Conservation (phyloP, 2,888 invertebrate species). For the Hemithea aestivaria region DNA sequence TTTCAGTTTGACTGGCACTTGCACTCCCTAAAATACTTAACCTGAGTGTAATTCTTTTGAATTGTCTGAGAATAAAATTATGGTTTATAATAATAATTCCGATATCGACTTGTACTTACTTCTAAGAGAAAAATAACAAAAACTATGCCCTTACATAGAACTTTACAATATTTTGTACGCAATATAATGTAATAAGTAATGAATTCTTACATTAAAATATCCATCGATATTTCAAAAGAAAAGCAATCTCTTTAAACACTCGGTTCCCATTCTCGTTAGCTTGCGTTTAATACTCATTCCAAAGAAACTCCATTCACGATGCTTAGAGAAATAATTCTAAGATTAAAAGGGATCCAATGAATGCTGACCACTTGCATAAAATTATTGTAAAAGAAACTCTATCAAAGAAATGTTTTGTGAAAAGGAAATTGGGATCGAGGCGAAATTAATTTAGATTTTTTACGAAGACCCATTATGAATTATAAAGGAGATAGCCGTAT, state of each 20-base stretch:
- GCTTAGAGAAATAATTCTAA: slow-evolving; percentile 53
- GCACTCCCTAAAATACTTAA: too few species aligned
- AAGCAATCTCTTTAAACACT: slow-evolving; percentile 5
- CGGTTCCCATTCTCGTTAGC: slow-evolving; percentile 6
- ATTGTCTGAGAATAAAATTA: too few species aligned
- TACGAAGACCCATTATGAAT: slow-evolving; percentile 22
- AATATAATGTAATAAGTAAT: too few species aligned
- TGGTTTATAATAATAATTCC: too few species aligned
- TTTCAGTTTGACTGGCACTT: too few species aligned
- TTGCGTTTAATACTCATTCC: slow-evolving; percentile 12
- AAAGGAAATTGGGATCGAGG: slow-evolving; percentile 41
- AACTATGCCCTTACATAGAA: too few species aligned
- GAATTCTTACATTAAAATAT: too few species aligned
- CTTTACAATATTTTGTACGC: too few species aligned
- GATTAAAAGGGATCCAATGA: slow-evolving; percentile 54
- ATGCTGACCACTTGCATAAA: slow-evolving; percentile 74
- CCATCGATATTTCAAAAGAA: slow-evolving; percentile 3
- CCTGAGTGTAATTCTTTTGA: too few species aligned
- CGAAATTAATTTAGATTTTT: slow-evolving; percentile 66
- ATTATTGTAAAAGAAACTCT: slow-evolving; percentile 64
- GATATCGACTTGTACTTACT: too few species aligned
- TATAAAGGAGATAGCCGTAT: slow-evolving; percentile 20
- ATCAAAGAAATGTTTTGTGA: slow-evolving; percentile 65
- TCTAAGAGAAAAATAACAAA: too few species aligned
- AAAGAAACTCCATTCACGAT: slow-evolving; percentile 18